phyloP scores from a whole-genome alignment of 2,888 invertebrate genomes.

The Parascotia fuliginaria region DNA sequence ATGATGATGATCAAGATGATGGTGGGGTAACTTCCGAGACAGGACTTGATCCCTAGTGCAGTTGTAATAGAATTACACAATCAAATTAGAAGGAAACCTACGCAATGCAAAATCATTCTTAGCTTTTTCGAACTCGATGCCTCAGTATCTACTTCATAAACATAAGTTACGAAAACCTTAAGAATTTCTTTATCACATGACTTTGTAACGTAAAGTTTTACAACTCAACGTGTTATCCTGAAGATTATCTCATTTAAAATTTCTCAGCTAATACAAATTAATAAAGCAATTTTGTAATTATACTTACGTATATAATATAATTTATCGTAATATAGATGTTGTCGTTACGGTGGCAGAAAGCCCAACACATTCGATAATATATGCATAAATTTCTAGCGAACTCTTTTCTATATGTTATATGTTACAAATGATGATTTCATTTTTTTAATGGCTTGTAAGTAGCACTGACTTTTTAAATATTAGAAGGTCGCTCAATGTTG shows the following conservation, averaged over 20 bases:
- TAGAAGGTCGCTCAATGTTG: conserved; percentile 13
- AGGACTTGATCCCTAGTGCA: too few species aligned
- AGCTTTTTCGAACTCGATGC: too few species aligned
- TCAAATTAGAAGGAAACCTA: too few species aligned
- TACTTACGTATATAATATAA: conserved; percentile 2
- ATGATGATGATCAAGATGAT: too few species aligned
- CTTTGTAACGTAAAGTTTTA: too few species aligned
- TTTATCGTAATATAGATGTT: neutral
- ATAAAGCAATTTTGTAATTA: neutral
- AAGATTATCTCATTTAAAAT: neutral
- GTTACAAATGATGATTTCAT: conserved; percentile 4
- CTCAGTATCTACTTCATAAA: too few species aligned
- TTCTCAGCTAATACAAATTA: conserved; percentile 1
- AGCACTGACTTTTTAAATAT: conserved; percentile 1
- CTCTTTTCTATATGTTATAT: neutral
- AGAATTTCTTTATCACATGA: neutral
- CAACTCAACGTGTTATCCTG: neutral
- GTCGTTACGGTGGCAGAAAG: conserved; percentile 5
- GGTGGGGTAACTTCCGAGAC: too few species aligned
- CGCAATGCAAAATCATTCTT: too few species aligned
- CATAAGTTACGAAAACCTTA: too few species aligned
- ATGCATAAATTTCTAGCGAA: conserved; percentile 10
- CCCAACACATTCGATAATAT: conserved; percentile 5
- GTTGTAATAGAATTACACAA: too few species aligned
- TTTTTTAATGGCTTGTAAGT: conserved; percentile 10